Evolutionary conservation across 2,113 vertebrate species (phyloP).

Genomic region (Recurvirostra avosetta): DNA sequence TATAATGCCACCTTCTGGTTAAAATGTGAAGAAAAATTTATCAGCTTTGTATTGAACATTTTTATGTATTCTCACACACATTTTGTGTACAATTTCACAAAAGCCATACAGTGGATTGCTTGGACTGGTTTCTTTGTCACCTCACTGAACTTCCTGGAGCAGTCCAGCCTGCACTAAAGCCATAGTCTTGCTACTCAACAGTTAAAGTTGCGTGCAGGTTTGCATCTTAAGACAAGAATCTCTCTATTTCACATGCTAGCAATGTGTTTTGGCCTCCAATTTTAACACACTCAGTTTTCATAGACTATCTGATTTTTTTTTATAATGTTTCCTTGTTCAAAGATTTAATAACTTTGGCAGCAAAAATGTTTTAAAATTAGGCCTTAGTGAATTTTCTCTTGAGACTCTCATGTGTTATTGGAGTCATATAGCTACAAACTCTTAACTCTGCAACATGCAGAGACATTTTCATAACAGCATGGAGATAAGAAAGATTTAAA

Average conservation of each 20-base stretch:
- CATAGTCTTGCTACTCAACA: background rate
- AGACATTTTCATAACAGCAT: background rate
- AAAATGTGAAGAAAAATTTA: conserved; percentile 12
- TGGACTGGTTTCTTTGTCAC: background rate
- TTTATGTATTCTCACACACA: background rate
- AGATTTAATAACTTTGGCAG: background rate
- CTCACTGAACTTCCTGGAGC: background rate
- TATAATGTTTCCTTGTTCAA: background rate
- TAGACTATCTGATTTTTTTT: background rate
- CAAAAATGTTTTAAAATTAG: background rate
- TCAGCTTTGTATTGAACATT: background rate
- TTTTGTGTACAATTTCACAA: background rate
- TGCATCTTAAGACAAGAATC: background rate
- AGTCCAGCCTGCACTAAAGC: background rate
- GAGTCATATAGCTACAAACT: background rate
- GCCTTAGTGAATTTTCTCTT: background rate
- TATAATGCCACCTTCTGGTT: conserved; percentile 74
- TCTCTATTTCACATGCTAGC: background rate
- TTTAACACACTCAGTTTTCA: background rate
- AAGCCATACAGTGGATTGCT: background rate
- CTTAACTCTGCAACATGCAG: background rate
- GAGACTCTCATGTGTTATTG: background rate
- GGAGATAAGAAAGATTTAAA: background rate
- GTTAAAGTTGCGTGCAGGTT: background rate
- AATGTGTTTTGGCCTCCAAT: background rate